phyloP scores from a whole-genome alignment of 2,888 invertebrate species.

The Myopa testacea region DNA sequence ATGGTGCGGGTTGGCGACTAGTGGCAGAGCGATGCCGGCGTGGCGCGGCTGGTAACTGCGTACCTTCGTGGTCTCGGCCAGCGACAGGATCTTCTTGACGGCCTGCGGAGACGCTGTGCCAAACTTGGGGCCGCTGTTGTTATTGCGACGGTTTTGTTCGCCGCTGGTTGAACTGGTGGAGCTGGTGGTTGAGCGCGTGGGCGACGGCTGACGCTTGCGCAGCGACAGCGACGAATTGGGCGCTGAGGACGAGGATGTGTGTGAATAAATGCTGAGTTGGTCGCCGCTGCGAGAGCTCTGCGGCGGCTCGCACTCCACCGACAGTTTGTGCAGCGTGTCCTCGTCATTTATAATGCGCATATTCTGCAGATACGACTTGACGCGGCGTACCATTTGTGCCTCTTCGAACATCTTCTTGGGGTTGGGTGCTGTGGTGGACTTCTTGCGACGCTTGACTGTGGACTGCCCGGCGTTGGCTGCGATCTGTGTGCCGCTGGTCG shows the following conservation, averaged over 20 bases:
- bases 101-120: constrained; percentile 95
- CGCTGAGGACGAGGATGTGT: constrained; percentile 69
- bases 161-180: constrained; percentile 84
- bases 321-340: constrained; percentile 87
- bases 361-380: constrained; percentile 94
- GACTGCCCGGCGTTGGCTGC: constrained; percentile 75
- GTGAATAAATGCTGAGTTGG: constrained; percentile 71
- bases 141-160: constrained; percentile 59
- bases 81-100: constrained; percentile 91
- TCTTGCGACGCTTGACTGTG: constrained; percentile 90
- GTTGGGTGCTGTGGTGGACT: constrained; percentile 90
- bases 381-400: constrained; percentile 97
- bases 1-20: constrained; percentile 68
- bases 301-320: constrained; percentile 86
- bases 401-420: constrained; percentile 99
- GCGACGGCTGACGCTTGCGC: constrained; percentile 89
- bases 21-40: constrained; percentile 70
- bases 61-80: constrained; percentile 89
- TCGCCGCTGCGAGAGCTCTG: constrained; percentile 56
- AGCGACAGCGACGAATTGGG: constrained; percentile 70
- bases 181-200: constrained; percentile 91
- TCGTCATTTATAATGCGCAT: constrained; percentile 91
- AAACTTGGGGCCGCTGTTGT: constrained; percentile 73
- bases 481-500: constrained; percentile 57
- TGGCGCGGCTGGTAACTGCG: constrained; percentile 88